A percentile compares a stretch with the other conserved stretches of the same genome.
Evolutionary conservation across 2,113 vertebrate species (phyloP).

Genomic region (Cisticola juncidis): DNA sequence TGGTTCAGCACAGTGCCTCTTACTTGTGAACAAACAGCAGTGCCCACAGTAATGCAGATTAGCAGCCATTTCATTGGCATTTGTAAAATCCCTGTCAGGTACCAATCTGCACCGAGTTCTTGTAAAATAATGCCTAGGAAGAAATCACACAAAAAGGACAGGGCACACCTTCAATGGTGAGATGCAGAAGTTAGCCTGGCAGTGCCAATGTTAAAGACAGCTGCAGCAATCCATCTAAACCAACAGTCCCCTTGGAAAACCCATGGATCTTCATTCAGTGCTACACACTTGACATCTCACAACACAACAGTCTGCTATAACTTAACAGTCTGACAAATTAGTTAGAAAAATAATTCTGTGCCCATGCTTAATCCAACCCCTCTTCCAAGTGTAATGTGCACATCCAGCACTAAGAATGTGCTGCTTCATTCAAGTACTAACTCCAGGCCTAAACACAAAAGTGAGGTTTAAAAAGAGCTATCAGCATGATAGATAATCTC

Average conservation of each 20-base stretch:
- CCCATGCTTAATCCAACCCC: not conserved
- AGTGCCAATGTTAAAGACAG: not conserved
- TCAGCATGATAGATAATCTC: not conserved
- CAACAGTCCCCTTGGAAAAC: not conserved
- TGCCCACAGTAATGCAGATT: not conserved
- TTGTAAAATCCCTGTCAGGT: not conserved
- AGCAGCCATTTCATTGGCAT: not conserved
- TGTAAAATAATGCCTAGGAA: not conserved
- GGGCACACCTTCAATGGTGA: not conserved
- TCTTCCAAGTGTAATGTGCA: not conserved
- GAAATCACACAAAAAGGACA: not conserved
- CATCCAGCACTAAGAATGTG: not conserved
- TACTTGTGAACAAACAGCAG: not conserved
- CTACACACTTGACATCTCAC: not conserved
- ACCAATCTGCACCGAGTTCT: not conserved
- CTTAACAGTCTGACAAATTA: not conserved
- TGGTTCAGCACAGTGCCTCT: not conserved
- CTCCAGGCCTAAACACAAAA: not conserved
- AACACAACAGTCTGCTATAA: not conserved
- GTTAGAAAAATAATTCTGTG: not conserved
- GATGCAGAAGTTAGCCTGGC: not conserved
- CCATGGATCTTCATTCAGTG: not conserved
- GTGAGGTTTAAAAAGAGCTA: not conserved
- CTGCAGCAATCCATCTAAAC: not conserved
- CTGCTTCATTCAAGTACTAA: not conserved